These are phyloP conservation scores for Drosophila chauvacae DNA, from an alignment of 1,140 invertebrate genomes.

Conservation along the genomic window DNA sequence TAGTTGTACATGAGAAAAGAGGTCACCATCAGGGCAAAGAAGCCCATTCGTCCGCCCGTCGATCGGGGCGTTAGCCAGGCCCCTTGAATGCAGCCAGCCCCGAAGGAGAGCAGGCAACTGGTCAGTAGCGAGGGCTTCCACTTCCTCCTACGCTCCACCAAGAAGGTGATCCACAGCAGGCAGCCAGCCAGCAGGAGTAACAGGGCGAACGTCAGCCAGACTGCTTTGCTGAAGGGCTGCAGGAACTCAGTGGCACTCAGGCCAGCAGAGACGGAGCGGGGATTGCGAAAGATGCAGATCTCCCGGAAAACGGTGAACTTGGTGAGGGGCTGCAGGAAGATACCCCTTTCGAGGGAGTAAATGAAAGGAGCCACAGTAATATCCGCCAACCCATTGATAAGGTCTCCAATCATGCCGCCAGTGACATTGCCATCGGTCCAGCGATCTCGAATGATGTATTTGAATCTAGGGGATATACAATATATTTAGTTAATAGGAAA, in stretches of 20 bases:
- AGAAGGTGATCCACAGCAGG: constrained; percentile 69
- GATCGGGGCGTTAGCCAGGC: constrained; percentile 70
- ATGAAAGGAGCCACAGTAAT: constrained; percentile 51
- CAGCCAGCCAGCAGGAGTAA: constrained; percentile 55
- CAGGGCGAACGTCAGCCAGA: constrained; percentile 65
- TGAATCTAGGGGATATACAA: constrained; percentile 54
- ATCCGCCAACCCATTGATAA: constrained; percentile 57
- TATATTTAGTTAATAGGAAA: not conserved
- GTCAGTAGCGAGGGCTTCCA: constrained; percentile 65
- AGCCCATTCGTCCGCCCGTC: constrained; percentile 73
- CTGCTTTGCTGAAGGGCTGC: constrained; percentile 67
- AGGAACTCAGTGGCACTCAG: constrained; percentile 64
- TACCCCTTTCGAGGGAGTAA: constrained; percentile 33
- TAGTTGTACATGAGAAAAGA: constrained; percentile 80
- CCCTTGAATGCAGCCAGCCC: constrained; percentile 72
- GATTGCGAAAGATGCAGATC: constrained; percentile 79
- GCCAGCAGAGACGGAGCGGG: constrained; percentile 49
- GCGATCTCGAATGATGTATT: constrained; percentile 58
- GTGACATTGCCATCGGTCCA: constrained; percentile 64
- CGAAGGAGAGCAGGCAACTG: constrained; percentile 73
- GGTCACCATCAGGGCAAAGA: constrained; percentile 67
- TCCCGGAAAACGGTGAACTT: constrained; percentile 60
- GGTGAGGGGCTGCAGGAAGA: constrained; percentile 37
- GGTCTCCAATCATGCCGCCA: constrained; percentile 67
- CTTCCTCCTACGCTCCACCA: constrained; percentile 37